Evolutionary conservation across 2,888 invertebrate species (phyloP).

Genomic region (Serripes groenlandicus): DNA sequence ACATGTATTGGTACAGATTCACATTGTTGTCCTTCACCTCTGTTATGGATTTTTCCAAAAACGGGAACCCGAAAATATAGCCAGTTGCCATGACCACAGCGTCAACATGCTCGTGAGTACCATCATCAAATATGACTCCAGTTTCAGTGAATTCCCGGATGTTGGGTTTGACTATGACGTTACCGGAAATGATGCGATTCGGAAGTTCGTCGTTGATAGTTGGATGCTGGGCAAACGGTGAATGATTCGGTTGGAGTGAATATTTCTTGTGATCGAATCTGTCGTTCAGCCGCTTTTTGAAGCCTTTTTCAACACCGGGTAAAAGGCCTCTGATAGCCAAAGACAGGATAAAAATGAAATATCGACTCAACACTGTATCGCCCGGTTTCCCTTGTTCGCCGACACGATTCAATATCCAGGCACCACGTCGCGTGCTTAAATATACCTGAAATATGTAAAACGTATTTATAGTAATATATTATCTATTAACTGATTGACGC

Average conservation of each 20-base stretch:
- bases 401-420: conserved; percentile 86
- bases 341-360: no score
- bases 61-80: conserved; percentile 87
- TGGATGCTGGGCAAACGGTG: conserved; percentile 77
- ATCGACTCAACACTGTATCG: neutral
- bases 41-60: conserved; percentile 82
- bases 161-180: conserved; percentile 83
- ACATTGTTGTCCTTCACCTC: conserved; percentile 82
- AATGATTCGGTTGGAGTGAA: conserved; percentile 85
- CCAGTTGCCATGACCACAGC: conserved; percentile 85
- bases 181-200: conserved; percentile 85
- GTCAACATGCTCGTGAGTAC: conserved; percentile 80
- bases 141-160: conserved; percentile 78
- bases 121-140: conserved; percentile 82
- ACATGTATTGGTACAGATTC: conserved; percentile 86
- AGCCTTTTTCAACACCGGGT: neutral
- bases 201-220: conserved; percentile 86
- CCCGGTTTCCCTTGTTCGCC: conserved; percentile 76
- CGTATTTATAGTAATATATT: neutral
- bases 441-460: conserved; percentile 77
- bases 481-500: no score
- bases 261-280: conserved; percentile 86
- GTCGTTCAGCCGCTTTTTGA: conserved; percentile 72
- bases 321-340: neutral
- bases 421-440: conserved; percentile 86